Evolutionary conservation across 2,113 vertebrate genomes (phyloP).

Genomic region (Syngnathoides biaculeatus): DNA sequence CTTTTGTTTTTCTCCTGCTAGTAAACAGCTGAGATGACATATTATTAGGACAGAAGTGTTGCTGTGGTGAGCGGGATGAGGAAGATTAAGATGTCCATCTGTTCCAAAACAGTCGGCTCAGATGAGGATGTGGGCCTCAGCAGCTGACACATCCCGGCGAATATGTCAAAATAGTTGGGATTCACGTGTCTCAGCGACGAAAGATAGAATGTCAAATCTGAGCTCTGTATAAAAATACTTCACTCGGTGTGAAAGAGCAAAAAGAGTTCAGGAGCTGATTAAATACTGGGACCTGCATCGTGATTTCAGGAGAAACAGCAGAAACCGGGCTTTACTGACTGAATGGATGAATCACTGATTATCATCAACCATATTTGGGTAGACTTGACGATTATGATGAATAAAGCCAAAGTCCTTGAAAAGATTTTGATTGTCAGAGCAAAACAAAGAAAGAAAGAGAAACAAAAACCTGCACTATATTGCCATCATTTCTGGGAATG

Average conservation of each 20-base stretch:
- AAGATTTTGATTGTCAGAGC: no score
- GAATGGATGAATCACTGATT: neutral
- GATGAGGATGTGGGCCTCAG: constrained; percentile 19
- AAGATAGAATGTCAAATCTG: neutral
- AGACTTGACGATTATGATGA: neutral
- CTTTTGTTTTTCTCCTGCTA: constrained; percentile 9
- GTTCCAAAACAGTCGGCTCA: constrained; percentile 26
- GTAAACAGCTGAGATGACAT: constrained; percentile 22
- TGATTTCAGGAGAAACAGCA: neutral
- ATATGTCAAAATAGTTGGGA: constrained; percentile 5
- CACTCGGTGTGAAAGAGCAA: constrained; percentile 1
- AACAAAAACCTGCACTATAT: neutral
- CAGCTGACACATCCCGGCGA: constrained; percentile 14
- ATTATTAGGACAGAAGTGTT: constrained; percentile 17
- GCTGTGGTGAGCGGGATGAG: constrained; percentile 36
- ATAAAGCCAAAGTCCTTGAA: neutral
- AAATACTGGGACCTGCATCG: constrained; percentile 2
- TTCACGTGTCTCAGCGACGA: neutral
- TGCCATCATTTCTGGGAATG: neutral
- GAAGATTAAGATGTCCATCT: constrained; percentile 61
- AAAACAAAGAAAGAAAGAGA: no score
- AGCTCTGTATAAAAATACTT: neutral
- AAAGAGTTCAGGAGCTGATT: neutral
- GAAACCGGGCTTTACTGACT: neutral
- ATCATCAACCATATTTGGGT: neutral